A percentile compares a stretch with the other conserved stretches of the same genome.
Conservation (phyloP, 2,113 vertebrate genomes). For the Globicephala melas region DNA sequence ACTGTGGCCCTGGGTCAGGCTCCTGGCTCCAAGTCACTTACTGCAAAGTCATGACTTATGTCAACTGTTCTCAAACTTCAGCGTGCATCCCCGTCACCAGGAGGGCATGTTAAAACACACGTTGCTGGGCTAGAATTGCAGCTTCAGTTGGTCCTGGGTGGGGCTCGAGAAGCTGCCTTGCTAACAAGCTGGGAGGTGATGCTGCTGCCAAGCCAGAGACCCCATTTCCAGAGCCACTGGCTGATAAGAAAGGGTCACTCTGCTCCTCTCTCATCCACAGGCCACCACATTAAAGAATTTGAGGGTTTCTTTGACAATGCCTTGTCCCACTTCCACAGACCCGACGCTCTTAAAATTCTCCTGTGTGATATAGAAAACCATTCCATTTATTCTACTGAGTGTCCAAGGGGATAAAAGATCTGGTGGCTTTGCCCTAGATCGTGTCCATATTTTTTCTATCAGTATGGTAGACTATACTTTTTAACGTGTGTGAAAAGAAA, state of each 20-base stretch:
- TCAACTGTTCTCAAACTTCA: neutral
- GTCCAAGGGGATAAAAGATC: constrained; percentile 35
- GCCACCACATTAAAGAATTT: neutral
- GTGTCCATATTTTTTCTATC: constrained; percentile 20
- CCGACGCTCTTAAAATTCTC: constrained; percentile 49
- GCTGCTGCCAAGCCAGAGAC: neutral
- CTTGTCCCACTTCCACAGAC: constrained; percentile 45
- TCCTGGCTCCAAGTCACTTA: neutral
- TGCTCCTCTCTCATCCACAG: neutral
- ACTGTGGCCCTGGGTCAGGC: neutral
- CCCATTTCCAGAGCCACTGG: neutral
- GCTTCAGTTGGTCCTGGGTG: neutral
- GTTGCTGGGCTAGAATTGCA: neutral
- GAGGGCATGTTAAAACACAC: neutral
- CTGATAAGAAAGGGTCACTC: neutral
- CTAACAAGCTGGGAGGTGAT: too few species aligned
- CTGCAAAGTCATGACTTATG: neutral
- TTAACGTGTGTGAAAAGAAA: neutral
- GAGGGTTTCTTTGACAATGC: neutral
- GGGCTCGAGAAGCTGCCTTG: neutral
- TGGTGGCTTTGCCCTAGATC: constrained; percentile 53
- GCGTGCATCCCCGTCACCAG: neutral
- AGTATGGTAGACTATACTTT: neutral
- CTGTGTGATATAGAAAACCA: constrained; percentile 4
- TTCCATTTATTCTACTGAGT: constrained; percentile 26